Conservation (phyloP, 1,140 invertebrate genomes). For the Heliconius himera region DNA sequence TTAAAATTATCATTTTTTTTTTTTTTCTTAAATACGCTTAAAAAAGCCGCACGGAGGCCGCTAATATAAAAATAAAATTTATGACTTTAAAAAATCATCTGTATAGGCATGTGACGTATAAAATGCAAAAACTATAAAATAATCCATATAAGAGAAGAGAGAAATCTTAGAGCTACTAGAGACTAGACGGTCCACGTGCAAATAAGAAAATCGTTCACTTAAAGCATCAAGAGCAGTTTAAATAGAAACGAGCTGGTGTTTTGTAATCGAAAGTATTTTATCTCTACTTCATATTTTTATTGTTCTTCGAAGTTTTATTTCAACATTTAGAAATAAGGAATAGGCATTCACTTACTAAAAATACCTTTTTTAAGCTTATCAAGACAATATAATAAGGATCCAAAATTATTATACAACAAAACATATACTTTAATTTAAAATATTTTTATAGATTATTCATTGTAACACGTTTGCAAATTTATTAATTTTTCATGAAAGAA, state of each 20-base stretch:
- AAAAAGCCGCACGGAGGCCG: no score
- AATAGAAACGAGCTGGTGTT: conserved; percentile 13
- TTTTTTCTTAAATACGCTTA: no score
- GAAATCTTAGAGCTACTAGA: background rate
- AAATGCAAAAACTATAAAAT: background rate
- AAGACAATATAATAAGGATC: no score
- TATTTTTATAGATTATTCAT: no score
- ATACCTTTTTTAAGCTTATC: no score
- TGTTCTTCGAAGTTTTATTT: background rate
- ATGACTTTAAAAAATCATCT: no score
- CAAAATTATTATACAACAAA: no score
- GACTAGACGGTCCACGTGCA: background rate
- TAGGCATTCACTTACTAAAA: background rate
- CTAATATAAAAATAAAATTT: background rate
- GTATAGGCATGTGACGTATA: no score
- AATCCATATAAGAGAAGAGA: conserved; percentile 1
- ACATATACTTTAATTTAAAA: no score
- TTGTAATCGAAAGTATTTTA: conserved; percentile 20
- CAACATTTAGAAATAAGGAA: background rate
- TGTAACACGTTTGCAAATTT: no score
- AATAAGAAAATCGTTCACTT: conserved; percentile 4
- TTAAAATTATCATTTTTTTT: no score
- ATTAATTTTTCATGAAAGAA: no score
- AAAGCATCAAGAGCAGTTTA: background rate
- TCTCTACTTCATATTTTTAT: background rate